Base-by-base conservation (phyloP, 2,113 vertebrate species). In the Paracanthobrama guichenoti region DNA sequence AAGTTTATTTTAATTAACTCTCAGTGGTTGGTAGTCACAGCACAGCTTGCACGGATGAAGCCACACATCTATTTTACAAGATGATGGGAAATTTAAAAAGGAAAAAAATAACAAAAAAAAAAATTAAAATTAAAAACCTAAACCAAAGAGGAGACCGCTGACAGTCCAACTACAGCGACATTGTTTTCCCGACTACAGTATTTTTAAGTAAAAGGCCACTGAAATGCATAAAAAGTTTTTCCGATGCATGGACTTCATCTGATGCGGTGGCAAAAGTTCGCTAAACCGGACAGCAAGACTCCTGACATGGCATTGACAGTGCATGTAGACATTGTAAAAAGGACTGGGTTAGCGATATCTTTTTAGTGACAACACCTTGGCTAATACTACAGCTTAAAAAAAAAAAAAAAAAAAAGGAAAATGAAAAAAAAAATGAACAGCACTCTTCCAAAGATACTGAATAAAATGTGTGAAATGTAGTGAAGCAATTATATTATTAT, bases 21-120 rank as follows among this genome's bases (percentile, higher is more conserved):
- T 98, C 97, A 98, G 97, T 98, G 97, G 97, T 98, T 96, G 95
- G 96, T 96, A 93, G 93, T 95, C 93, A 95, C 94, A 94, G 94
- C 93, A 94, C 94, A 95, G 93, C 94, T 94, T 96, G 96, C 96
- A 96, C 93, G 93, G 93, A 95, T 94, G 95, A 98, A 96, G 95
- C 95, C 88, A 88, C 94, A 93, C 92, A 93, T 91, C 92, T 94
- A 94, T 94, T 94, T 93, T 94, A 95, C 93, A 94, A 91, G 91
- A 93, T 91, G 89, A 93, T 57, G 78, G 85, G 86, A 86, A 81
- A 82, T 83, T 83, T 83, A 86, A 87, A 89, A 89, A 84, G 50
- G 44, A 44, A 74, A 44, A 77, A 76, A 31, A 31, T 2, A 31
- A 31, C 31, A 83, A 87, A 75, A 42, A 83, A 75, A 42, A 64